phyloP scores from a whole-genome alignment of 92 coral and sea anemone species.

The Epizoanthus rinbou region DNA sequence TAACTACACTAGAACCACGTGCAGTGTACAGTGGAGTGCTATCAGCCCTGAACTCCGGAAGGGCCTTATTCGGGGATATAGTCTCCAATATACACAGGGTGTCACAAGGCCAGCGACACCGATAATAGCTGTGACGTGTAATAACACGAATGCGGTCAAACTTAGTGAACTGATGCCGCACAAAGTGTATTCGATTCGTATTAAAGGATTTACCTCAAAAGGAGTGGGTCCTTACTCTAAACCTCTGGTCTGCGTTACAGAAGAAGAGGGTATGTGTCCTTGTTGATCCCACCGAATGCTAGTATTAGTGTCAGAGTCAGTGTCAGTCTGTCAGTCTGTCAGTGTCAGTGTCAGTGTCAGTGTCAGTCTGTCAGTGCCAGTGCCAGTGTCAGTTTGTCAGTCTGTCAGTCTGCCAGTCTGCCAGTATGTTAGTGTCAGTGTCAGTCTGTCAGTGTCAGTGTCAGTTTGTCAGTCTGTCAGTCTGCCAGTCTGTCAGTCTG shows the following conservation, averaged over 20 bases:
- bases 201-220: slow-evolving; percentile 10
- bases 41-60: background rate
- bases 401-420: no score
- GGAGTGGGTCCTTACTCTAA: background rate
- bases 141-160: background rate
- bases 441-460: no score
- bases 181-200: slow-evolving; percentile 3
- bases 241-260: background rate
- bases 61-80: background rate
- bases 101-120: background rate
- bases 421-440: no score
- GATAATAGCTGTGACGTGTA: background rate
- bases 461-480: no score
- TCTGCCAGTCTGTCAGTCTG: no score
- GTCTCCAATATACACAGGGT: background rate
- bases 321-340: no score
- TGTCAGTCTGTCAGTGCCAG: no score
- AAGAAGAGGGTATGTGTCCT: background rate
- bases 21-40: background rate
- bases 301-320: no score
- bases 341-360: no score
- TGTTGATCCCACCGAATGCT: background rate
- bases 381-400: no score
- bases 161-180: background rate
- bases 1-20: background rate